Conservation (phyloP, 2,113 vertebrate species). For the Pardalotus punctatus region DNA sequence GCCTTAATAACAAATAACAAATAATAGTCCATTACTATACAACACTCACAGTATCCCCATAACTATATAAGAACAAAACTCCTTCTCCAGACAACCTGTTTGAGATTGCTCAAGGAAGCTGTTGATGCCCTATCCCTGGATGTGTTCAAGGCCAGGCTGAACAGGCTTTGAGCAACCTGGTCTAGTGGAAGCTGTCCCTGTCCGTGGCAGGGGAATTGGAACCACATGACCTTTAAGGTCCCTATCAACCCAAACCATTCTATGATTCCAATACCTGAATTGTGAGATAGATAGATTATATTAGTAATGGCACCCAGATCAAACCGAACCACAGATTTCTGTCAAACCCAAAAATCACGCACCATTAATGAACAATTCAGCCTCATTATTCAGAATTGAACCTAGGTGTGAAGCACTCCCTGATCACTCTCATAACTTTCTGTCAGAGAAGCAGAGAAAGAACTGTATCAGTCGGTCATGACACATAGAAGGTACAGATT, state of each 20-base stretch:
- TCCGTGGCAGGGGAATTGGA: not conserved
- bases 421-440: not conserved
- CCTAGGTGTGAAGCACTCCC: not conserved
- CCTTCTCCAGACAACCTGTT: not conserved
- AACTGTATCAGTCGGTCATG: not conserved
- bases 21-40: accelerated
- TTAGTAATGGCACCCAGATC: not conserved
- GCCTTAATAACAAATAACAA: not conserved
- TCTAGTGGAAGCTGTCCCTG: not conserved
- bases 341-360: not conserved
- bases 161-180: not conserved
- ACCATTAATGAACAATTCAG: not conserved
- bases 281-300: not conserved
- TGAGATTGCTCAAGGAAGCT: not conserved
- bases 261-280: not conserved
- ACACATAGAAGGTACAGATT: not conserved
- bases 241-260: not conserved
- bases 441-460: not conserved
- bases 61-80: not conserved
- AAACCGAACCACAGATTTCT: not conserved
- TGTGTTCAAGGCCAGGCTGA: not conserved
- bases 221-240: not conserved
- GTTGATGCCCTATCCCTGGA: no score
- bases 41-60: not conserved
- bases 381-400: not conserved